These are phyloP conservation scores for Dinocampus coccinellae DNA, from an alignment of 2,888 invertebrate genomes.

Conservation along the genomic window DNA sequence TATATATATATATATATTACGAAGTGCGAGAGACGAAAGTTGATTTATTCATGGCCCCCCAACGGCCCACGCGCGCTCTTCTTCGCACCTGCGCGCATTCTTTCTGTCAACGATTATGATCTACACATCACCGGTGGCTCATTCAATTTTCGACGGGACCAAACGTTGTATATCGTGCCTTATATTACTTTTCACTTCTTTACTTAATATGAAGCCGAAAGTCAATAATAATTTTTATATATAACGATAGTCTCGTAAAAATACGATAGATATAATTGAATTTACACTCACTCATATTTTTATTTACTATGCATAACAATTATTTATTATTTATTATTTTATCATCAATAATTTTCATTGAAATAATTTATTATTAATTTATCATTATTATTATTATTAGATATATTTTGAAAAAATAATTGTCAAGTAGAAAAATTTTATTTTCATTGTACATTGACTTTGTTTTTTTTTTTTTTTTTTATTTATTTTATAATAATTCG, in stretches of 20 bases:
- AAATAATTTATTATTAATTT: no score
- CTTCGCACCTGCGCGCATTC: constrained; percentile 59
- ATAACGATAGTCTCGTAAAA: constrained; percentile 31
- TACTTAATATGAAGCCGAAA: constrained; percentile 41
- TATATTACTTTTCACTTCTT: neutral
- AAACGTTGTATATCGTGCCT: constrained; percentile 12
- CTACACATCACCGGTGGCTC: constrained; percentile 43
- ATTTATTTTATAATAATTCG: no score
- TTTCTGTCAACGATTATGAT: constrained; percentile 55
- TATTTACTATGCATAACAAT: no score
- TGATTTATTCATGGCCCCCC: constrained; percentile 45
- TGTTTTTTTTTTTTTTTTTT: no score
- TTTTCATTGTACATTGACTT: no score
- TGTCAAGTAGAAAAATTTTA: no score
- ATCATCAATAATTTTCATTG: no score
- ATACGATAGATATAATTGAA: neutral
- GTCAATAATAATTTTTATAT: constrained; percentile 32
- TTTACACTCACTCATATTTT: no score
- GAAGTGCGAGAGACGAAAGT: constrained; percentile 35
- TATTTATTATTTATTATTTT: no score
- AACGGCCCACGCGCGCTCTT: constrained; percentile 52
- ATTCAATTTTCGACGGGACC: constrained; percentile 49
- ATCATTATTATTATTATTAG: no score
- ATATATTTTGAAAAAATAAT: no score
- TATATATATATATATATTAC: constrained; percentile 12